Evolutionary conservation across 2,797 vertebrate species (phyloP).

Genomic region (Danio tinwini): DNA sequence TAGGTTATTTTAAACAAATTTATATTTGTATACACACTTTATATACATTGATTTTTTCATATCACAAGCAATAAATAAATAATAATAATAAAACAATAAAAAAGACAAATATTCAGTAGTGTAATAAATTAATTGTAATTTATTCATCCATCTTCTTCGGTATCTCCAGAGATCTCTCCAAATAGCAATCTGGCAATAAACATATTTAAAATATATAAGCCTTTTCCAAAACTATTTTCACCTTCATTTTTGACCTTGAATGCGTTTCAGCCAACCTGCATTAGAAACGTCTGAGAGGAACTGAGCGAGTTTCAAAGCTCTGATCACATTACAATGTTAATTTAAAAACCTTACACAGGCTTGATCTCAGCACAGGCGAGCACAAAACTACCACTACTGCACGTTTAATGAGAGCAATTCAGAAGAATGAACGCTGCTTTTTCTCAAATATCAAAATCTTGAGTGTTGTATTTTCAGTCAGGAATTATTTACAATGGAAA

Average conservation of each 20-base stretch:
- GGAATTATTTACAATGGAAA: slow-evolving; percentile 19
- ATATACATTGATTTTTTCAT: no score
- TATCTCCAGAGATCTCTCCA: slow-evolving; percentile 61
- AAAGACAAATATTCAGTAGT: slow-evolving; percentile 56
- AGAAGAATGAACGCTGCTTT: background rate
- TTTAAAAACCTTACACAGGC: slow-evolving; percentile 1
- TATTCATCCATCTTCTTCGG: slow-evolving; percentile 67
- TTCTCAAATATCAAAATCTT: background rate
- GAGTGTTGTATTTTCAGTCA: background rate
- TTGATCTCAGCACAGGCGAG: slow-evolving; percentile 9
- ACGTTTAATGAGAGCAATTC: no score
- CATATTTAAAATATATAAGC: slow-evolving; percentile 67
- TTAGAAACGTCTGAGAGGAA: background rate
- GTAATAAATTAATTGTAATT: slow-evolving; percentile 79
- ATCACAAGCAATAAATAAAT: background rate
- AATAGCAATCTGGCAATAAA: slow-evolving; percentile 68
- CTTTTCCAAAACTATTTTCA: slow-evolving; percentile 44
- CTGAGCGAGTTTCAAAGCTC: background rate
- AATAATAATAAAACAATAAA: slow-evolving; percentile 34
- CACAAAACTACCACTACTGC: background rate
- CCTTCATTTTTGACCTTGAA: slow-evolving; percentile 28
- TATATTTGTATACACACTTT: no score
- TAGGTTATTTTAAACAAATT: no score
- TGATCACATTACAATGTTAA: background rate
- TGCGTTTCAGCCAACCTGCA: slow-evolving; percentile 12